Base-by-base conservation (phyloP, 2,113 vertebrate species). In the Asarcornis scutulata region DNA sequence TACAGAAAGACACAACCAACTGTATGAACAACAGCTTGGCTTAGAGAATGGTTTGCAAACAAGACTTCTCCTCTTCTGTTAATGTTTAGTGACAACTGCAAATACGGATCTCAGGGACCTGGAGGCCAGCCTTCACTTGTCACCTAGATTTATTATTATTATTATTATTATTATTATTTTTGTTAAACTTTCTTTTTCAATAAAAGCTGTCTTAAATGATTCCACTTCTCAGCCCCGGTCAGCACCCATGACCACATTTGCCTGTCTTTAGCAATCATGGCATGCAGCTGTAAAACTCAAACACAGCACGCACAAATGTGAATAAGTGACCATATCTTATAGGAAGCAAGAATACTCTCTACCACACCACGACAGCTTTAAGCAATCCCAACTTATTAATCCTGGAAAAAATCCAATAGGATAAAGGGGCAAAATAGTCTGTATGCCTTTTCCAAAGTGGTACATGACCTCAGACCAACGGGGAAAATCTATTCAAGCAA, bases 321-420 rank as follows among this genome's bases (percentile, higher is more conserved):
- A 34, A 52, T 60, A 58, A 13, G 1, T 14, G 29, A 20, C 1
- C 2, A 13, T 7, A 29, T 0, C 0, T 17, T 48, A 21, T 23
- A 34, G 36, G 80, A 52, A 74, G 26, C 15, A 14, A 14, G 29
- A 40, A 64, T 3, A 2, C 13, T 17, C 11, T 38, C 27, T 40
- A 38, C 58, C 46, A 17, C 21, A 0, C 23, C 4, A 2, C 17
- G 21, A 80, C 71, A 71, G 6, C 36, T 78, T 74, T 83, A 83
- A 86, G 9, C 31, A 42, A 71, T n/a, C 77, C 29, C 32, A 7
- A 3, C 5, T 46, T 56, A 29, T 26, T 46, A 56, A 9, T 18
- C n/a, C 63, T 55, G 31, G 58, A 74, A 78, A 50, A 69, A 88
- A 75, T 34, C 36, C 76, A 32, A 3, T 5, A 32, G 31, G 27